These are phyloP conservation scores for Spisula subtruncata DNA, from an alignment of 2,888 invertebrate genomes.

Conservation along the genomic window DNA sequence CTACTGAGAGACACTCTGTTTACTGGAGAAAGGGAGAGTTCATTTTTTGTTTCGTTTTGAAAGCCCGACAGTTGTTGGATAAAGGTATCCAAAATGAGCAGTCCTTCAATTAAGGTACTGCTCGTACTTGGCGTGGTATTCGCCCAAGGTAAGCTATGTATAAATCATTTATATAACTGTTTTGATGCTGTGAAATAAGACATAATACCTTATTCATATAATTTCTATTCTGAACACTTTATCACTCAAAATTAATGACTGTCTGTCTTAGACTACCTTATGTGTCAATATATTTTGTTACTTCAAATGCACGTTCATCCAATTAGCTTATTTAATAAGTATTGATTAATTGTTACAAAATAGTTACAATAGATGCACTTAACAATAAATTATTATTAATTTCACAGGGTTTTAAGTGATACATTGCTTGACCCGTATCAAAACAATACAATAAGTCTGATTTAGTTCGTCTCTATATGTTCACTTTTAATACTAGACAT, in stretches of 20 bases:
- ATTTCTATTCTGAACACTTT: background rate
- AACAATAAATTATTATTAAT: no score
- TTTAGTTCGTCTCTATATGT: no score
- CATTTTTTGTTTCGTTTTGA: background rate
- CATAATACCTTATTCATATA: background rate
- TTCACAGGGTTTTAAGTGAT: no score
- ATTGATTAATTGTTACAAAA: no score
- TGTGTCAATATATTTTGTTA: no score
- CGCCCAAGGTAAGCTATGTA: background rate
- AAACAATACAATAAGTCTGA: no score
- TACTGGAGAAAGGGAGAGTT: slow-evolving; percentile 8
- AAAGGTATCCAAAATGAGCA: background rate
- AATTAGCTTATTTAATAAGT: no score
- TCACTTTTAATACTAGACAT: no score
- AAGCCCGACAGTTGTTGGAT: slow-evolving; percentile 2
- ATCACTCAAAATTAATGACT: background rate
- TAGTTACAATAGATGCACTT: no score
- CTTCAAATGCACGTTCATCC: no score
- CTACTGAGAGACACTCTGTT: background rate
- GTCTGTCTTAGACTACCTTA: no score
- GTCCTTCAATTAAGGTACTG: background rate
- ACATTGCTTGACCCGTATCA: no score
- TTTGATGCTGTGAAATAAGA: background rate
- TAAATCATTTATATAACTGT: background rate
- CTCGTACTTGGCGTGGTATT: background rate